A percentile compares a stretch with the other conserved stretches of the same genome.
phyloP scores from a whole-genome alignment of 2,888 invertebrate species.

The Synergus umbraculus region DNA sequence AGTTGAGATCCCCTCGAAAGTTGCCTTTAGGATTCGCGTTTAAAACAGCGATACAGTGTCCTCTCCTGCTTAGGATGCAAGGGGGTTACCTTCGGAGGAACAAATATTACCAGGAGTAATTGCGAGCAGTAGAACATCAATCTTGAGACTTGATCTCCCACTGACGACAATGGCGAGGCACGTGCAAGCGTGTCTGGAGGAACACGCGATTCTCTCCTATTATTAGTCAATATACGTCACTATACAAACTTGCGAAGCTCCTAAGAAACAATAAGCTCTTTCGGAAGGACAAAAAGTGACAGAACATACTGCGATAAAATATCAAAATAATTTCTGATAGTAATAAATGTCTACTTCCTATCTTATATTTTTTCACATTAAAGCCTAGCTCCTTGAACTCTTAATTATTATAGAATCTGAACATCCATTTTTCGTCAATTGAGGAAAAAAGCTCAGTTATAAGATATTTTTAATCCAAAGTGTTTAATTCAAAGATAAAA shows the following conservation, averaged over 20 bases:
- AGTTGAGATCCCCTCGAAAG: background rate
- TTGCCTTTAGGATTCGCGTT: background rate
- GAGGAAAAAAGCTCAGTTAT: background rate
- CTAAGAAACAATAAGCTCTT: conserved; percentile 21
- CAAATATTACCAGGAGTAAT: conserved; percentile 46
- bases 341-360: background rate
- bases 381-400: background rate
- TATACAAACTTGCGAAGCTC: conserved; percentile 5
- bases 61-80: conserved; percentile 41
- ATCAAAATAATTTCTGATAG: background rate
- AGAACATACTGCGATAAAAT: background rate
- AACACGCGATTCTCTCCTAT: conserved; percentile 23
- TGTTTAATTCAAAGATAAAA: no score
- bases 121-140: conserved; percentile 43
- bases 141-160: conserved; percentile 31
- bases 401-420: no score
- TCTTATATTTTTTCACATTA: background rate
- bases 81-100: conserved; percentile 32
- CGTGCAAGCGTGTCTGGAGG: conserved; percentile 5
- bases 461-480: no score
- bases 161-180: conserved; percentile 18
- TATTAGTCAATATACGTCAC: background rate
- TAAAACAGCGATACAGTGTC: conserved; percentile 6
- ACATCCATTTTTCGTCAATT: no score
- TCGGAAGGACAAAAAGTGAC: conserved; percentile 10